Conservation (phyloP, 53 echinoderm and acorn worm species). For the Crossaster papposus region DNA sequence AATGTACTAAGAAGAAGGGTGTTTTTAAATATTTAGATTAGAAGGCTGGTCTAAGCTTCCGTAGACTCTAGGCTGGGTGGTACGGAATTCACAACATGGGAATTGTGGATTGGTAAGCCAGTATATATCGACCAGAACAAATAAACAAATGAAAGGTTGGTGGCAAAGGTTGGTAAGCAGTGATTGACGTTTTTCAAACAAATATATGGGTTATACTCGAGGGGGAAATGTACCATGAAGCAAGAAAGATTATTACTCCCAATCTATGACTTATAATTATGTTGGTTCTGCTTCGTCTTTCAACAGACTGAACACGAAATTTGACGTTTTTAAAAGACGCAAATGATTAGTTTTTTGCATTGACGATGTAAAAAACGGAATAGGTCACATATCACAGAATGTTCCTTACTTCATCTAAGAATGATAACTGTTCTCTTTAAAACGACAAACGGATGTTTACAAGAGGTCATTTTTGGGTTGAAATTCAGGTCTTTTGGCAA, state of each 20-base stretch:
- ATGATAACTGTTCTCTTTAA: no score
- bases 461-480: no score
- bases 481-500: neutral
- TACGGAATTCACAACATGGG: neutral
- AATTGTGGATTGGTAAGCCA: neutral
- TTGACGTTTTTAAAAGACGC: neutral
- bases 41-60: neutral
- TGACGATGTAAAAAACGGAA: no score
- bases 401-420: no score
- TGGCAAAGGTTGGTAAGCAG: neutral
- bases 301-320: neutral
- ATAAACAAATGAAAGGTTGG: constrained; percentile 18
- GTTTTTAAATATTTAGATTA: constrained; percentile 3
- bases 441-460: no score
- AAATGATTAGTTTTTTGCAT: neutral
- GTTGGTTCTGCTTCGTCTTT: neutral
- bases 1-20: neutral
- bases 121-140: constrained; percentile 20
- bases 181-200: constrained; percentile 31
- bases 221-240: neutral
- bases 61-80: neutral
- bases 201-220: constrained; percentile 8
- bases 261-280: neutral
- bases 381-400: no score
- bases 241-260: neutral